Percentiles rank a stretch among this genome's conserved stretches.
phyloP scores from a whole-genome alignment of 2,888 invertebrate species.

The Anthrax anthrax region DNA sequence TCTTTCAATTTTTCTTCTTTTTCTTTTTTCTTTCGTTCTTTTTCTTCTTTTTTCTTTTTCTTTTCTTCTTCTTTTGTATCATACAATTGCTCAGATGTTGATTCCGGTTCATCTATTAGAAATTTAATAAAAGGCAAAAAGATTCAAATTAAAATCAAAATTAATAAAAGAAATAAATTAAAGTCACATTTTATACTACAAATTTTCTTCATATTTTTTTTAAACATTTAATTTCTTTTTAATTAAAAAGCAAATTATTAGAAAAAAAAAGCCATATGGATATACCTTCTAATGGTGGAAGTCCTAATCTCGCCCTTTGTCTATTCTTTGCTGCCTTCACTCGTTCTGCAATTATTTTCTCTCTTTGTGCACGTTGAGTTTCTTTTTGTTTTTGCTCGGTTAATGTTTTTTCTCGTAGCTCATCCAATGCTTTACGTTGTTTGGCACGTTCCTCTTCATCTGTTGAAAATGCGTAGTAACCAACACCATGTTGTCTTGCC shows the following conservation, averaged over 20 bases:
- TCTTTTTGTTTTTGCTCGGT: slow-evolving; percentile 50
- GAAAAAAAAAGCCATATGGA: background rate
- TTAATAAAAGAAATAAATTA: background rate
- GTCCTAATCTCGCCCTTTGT: slow-evolving; percentile 55
- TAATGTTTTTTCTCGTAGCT: slow-evolving; percentile 54
- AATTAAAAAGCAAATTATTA: too few species aligned
- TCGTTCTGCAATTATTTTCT: slow-evolving; percentile 52
- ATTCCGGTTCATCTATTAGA: slow-evolving; percentile 12
- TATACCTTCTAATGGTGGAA: slow-evolving; percentile 48
- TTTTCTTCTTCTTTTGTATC: slow-evolving; percentile 20
- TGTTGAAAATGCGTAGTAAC: slow-evolving; percentile 80
- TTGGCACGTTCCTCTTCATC: slow-evolving; percentile 63
- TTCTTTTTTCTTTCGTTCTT: slow-evolving; percentile 19
- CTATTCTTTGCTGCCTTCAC: slow-evolving; percentile 58
- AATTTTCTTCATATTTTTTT: background rate
- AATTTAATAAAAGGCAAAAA: background rate
- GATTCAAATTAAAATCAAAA: too few species aligned
- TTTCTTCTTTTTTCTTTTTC: slow-evolving; percentile 23
- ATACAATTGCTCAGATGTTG: slow-evolving; percentile 5
- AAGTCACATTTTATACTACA: too few species aligned
- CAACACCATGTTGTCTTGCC: slow-evolving; percentile 83
- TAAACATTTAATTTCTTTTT: too few species aligned
- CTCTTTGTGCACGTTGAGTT: slow-evolving; percentile 43
- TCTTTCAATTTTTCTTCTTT: slow-evolving; percentile 29
- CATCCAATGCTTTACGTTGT: slow-evolving; percentile 66